Conservation (phyloP, 2,797 vertebrate species). For the Corythornis leucogaster region DNA sequence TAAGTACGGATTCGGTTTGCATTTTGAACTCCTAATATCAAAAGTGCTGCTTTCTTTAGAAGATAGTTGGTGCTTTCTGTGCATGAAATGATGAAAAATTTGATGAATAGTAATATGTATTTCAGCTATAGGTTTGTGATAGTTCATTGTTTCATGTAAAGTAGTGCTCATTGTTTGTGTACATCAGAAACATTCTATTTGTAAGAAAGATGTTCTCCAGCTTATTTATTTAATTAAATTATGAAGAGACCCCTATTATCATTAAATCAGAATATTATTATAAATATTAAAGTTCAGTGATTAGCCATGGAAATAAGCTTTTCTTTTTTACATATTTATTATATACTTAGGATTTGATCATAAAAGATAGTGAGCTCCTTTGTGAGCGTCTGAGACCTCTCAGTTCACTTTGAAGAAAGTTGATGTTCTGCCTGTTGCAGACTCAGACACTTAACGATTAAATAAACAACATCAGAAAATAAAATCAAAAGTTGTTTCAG, state of each 20-base stretch:
- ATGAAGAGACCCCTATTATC: background rate
- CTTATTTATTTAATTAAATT: background rate
- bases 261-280: background rate
- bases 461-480: constrained; percentile 42
- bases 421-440: background rate
- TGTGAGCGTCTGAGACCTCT: background rate
- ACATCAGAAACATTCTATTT: constrained; percentile 29
- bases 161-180: background rate
- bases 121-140: constrained; percentile 10
- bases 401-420: constrained; percentile 13
- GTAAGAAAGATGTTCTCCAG: background rate
- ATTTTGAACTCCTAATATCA: constrained; percentile 39
- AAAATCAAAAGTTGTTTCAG: constrained; percentile 28
- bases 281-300: constrained; percentile 51
- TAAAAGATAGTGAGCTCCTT: background rate
- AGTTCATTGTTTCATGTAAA: background rate
- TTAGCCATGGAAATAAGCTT: constrained; percentile 9
- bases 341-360: constrained; percentile 20
- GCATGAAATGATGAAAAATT: background rate
- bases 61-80: constrained; percentile 5
- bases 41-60: constrained; percentile 14
- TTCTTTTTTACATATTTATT: constrained; percentile 41
- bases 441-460: background rate
- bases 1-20: constrained; percentile 59
- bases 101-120: background rate